These are phyloP conservation scores for Chrysodeixis includens DNA, from an alignment of 2,888 invertebrate genomes.

Conservation along the genomic window DNA sequence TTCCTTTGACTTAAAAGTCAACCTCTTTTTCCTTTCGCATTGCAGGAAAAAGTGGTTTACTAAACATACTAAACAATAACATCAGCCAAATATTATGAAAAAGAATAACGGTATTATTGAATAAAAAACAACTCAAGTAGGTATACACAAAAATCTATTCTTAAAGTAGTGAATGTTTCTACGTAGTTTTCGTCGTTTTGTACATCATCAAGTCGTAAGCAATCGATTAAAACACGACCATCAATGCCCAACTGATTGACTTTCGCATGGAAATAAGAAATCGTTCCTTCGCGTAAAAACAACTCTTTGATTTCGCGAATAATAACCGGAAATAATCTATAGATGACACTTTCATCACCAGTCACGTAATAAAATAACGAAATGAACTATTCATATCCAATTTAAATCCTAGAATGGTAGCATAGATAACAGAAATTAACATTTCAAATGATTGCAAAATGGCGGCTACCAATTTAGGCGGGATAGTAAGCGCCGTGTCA, in stretches of 20 bases:
- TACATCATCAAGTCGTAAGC: too few species aligned
- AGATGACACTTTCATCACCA: slow-evolving; percentile 34
- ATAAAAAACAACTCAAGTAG: too few species aligned
- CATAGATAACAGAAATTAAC: slow-evolving; percentile 61
- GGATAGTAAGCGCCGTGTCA: slow-evolving; percentile 56
- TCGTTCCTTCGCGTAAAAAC: slow-evolving; percentile 13
- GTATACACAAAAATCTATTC: too few species aligned
- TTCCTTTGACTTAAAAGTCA: too few species aligned
- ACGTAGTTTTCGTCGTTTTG: too few species aligned
- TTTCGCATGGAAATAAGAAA: slow-evolving; percentile 16
- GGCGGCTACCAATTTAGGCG: slow-evolving; percentile 41
- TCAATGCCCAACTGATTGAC: neutral
- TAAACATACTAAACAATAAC: too few species aligned
- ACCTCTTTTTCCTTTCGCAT: too few species aligned
- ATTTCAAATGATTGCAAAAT: slow-evolving; percentile 54
- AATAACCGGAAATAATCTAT: slow-evolving; percentile 38
- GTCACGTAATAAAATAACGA: slow-evolving; percentile 20
- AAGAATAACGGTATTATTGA: too few species aligned
- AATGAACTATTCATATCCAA: slow-evolving; percentile 38
- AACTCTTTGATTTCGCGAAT: slow-evolving; percentile 20
- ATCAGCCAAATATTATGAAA: too few species aligned
- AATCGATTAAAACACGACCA: neutral
- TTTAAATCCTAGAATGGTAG: slow-evolving; percentile 55
- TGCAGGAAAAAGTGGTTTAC: too few species aligned
- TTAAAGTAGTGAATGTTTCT: too few species aligned